Evolutionary conservation across 37 sponge, comb jelly and placozoan genomes (phyloP).

Genomic region (Diacarnus erythraeanus): DNA sequence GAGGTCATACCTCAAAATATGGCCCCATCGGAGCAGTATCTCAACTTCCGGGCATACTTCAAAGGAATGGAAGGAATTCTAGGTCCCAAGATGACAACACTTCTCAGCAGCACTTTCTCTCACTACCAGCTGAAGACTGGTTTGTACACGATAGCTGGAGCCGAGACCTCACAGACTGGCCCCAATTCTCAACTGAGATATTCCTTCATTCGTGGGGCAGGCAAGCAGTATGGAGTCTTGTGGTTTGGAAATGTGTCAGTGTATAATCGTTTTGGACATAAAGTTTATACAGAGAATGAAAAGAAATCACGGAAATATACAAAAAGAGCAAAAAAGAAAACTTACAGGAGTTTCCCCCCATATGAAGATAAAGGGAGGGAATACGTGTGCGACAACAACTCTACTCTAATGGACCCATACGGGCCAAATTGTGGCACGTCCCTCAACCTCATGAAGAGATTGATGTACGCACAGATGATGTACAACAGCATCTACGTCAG

Average conservation of each 20-base stretch:
- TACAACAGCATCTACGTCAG: conserved; percentile 58
- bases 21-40: conserved; percentile 20
- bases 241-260: conserved; percentile 70
- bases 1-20: conserved; percentile 32
- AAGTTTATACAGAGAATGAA: conserved; percentile 9
- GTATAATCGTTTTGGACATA: conserved; percentile 58
- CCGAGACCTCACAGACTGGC: conserved; percentile 51
- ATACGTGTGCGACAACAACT: background rate
- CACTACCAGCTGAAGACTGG: conserved; percentile 56
- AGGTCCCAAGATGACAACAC: conserved; percentile 47
- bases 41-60: conserved; percentile 53
- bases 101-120: conserved; percentile 41
- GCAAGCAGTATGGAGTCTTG: conserved; percentile 63
- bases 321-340: background rate
- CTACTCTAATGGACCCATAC: background rate
- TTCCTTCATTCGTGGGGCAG: conserved; percentile 59
- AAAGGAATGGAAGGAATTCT: conserved; percentile 50
- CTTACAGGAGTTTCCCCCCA: background rate
- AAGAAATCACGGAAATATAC: background rate
- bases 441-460: conserved; percentile 54
- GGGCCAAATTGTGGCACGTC: conserved; percentile 65
- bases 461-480: conserved; percentile 62
- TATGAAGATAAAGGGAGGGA: background rate
- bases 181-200: conserved; percentile 59
- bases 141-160: conserved; percentile 49